Conservation (phyloP, 1,140 invertebrate species). For the Bacillus rossius region DNA sequence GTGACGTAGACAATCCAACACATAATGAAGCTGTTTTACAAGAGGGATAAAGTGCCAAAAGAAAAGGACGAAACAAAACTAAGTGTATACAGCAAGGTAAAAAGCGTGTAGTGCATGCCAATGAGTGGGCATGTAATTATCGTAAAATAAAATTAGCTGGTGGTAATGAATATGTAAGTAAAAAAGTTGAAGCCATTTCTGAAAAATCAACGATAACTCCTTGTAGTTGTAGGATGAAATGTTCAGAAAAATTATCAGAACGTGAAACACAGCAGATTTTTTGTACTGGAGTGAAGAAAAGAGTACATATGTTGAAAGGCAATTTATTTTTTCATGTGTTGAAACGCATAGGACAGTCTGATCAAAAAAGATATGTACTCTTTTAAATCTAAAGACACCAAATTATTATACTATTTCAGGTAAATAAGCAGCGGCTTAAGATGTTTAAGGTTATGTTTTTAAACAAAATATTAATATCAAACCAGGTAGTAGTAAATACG, state of each 20-base stretch:
- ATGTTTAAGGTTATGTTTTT: no score
- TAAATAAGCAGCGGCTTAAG: no score
- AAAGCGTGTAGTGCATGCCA: not conserved
- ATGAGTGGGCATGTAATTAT: not conserved
- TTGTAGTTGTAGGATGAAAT: not conserved
- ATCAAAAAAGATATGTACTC: not conserved
- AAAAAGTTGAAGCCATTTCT: not conserved
- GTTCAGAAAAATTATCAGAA: constrained; percentile 4
- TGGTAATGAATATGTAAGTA: constrained; percentile 3
- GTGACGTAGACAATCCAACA: not conserved
- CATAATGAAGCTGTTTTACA: not conserved
- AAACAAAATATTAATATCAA: no score
- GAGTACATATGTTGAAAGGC: not conserved
- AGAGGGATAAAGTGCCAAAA: not conserved
- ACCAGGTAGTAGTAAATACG: no score
- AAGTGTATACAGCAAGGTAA: not conserved
- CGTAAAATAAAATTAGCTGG: constrained; percentile 3
- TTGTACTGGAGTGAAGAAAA: constrained; percentile 2
- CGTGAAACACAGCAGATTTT: not conserved
- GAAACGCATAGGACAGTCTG: not conserved
- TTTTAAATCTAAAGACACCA: not conserved
- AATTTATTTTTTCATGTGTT: constrained; percentile 2
- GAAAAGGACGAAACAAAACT: not conserved
- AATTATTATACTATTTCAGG: no score
- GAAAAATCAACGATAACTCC: not conserved